Evolutionary conservation across 2,888 invertebrate species (phyloP).

Genomic region (Acanthosepion esculentum): DNA sequence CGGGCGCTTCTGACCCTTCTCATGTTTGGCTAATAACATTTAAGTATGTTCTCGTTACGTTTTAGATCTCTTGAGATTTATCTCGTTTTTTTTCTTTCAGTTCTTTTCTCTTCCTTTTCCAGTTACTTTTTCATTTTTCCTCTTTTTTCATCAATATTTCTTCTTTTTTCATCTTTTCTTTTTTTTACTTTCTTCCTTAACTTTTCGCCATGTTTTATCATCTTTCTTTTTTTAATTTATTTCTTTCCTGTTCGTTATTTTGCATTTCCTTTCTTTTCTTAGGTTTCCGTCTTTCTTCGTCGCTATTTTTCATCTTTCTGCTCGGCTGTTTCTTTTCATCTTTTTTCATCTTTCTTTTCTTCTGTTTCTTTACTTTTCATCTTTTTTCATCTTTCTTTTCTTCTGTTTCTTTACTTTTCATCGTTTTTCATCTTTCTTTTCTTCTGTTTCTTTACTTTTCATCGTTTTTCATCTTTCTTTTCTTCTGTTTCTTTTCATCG

Average conservation of each 20-base stretch:
- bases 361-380: background rate
- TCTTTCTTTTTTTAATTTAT: too few relatives aligned
- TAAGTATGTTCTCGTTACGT: too few relatives aligned
- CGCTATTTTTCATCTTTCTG: background rate
- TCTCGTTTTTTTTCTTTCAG: background rate
- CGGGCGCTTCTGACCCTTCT: too few relatives aligned
- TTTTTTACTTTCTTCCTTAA: too few relatives aligned
- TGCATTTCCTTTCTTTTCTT: too few relatives aligned
- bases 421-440: background rate
- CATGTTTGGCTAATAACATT: too few relatives aligned
- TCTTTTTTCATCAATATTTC: too few relatives aligned
- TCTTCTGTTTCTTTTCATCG: background rate
- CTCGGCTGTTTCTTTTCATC: background rate
- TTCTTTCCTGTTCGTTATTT: too few relatives aligned
- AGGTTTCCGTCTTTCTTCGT: background rate
- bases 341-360: background rate
- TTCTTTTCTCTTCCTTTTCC: background rate
- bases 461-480: background rate
- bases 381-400: background rate
- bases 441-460: background rate
- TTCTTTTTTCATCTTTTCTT: too few relatives aligned
- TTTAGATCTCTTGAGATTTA: too few relatives aligned
- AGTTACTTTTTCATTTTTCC: too few relatives aligned
- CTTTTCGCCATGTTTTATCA: too few relatives aligned
- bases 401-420: background rate